Conservation (phyloP, 2,113 vertebrate species). For the Alligator sinensis region DNA sequence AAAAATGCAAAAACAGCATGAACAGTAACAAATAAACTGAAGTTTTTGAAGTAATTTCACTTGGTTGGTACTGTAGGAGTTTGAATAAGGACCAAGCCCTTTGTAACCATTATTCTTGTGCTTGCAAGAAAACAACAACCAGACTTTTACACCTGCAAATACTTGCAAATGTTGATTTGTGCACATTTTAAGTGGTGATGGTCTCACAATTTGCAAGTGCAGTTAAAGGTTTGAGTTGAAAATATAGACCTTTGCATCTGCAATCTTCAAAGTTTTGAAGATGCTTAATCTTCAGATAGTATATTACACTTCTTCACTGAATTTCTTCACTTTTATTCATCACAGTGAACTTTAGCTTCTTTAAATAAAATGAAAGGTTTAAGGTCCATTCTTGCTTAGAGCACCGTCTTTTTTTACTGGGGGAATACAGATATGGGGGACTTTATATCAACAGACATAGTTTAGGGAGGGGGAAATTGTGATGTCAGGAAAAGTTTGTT, state of each 20-base stretch:
- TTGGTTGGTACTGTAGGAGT: not conserved
- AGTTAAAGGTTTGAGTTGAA: not conserved
- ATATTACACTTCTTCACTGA: not conserved
- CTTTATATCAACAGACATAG: not conserved
- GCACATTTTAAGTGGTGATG: not conserved
- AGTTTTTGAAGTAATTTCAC: not conserved
- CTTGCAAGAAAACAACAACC: not conserved
- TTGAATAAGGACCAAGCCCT: not conserved
- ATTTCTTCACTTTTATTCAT: not conserved
- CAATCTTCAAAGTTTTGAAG: not conserved
- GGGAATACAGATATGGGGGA: not conserved
- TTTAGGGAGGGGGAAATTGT: not conserved
- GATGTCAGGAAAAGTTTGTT: not conserved
- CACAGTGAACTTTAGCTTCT: not conserved
- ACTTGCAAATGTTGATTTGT: not conserved
- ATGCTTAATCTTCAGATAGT: not conserved
- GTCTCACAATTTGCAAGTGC: not conserved
- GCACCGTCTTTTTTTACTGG: not conserved
- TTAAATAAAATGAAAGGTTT: not conserved
- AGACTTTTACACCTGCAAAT: not conserved
- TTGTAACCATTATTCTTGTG: not conserved
- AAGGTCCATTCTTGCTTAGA: not conserved
- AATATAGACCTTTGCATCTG: not conserved
- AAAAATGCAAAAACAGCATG: not conserved
- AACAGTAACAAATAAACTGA: not conserved